Percentiles rank a stretch among this genome's conserved stretches.
These are phyloP conservation scores for Scaptomyza flava DNA, from an alignment of 2,888 invertebrate genomes.

Conservation along the genomic window DNA sequence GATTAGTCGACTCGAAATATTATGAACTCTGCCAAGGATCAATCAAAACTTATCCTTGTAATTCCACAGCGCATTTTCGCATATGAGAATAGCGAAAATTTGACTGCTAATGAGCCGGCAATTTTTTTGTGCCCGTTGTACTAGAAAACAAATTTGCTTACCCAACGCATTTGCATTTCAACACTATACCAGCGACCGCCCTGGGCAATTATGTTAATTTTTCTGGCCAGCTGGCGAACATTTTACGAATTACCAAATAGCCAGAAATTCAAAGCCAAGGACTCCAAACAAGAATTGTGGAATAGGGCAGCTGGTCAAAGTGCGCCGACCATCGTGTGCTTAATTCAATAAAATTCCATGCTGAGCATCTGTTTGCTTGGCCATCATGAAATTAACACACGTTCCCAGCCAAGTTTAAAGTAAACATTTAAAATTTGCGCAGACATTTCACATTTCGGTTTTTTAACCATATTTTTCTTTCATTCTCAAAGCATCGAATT, in stretches of 20 bases:
- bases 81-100: conserved; percentile 22
- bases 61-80: conserved; percentile 31
- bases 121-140: conserved; percentile 18
- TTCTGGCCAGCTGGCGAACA: conserved; percentile 63
- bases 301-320: neutral
- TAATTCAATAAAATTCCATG: conserved; percentile 54
- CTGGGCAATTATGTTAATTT: conserved; percentile 69
- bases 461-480: neutral
- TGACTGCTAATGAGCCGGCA: conserved; percentile 53
- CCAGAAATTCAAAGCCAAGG: conserved; percentile 63
- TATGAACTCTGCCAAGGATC: conserved; percentile 22
- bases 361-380: conserved; percentile 11
- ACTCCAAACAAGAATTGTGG: neutral
- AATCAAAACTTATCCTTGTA: conserved; percentile 38
- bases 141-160: conserved; percentile 25
- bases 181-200: conserved; percentile 12
- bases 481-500: neutral
- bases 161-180: conserved; percentile 46
- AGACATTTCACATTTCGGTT: neutral
- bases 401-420: conserved; percentile 1
- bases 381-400: conserved; percentile 36
- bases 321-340: conserved; percentile 19
- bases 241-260: conserved; percentile 62
- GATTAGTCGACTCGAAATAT: conserved; percentile 43
- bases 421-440: neutral